phyloP scores from a whole-genome alignment of 2,113 vertebrate genomes.

The Tricholaema leucomelas region DNA sequence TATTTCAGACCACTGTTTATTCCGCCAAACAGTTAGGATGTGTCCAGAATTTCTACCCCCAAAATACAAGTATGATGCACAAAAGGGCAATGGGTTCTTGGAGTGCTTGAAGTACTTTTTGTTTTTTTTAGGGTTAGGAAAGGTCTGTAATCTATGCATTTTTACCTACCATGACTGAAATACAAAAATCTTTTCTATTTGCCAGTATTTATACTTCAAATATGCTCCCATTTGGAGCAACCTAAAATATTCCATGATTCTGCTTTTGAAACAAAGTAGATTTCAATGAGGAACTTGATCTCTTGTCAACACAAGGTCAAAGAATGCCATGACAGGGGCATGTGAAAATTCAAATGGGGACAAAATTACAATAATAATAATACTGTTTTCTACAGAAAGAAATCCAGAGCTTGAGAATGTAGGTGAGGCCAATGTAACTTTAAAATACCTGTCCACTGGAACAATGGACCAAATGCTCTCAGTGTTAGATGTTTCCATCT shows the following conservation, averaged over 20 bases:
- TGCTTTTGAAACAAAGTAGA: background rate
- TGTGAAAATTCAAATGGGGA: background rate
- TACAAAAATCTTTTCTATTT: background rate
- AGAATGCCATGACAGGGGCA: background rate
- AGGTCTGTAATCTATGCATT: background rate
- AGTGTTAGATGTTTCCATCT: background rate
- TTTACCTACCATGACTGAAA: background rate
- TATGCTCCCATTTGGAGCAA: background rate
- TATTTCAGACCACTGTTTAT: background rate
- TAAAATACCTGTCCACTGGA: background rate
- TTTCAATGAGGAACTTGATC: background rate
- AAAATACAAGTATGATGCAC: background rate
- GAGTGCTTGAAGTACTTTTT: background rate
- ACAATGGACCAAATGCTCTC: background rate
- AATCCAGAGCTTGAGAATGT: background rate
- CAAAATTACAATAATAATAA: background rate
- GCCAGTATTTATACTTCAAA: background rate
- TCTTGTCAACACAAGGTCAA: background rate
- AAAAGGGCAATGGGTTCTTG: background rate
- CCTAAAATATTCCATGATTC: background rate
- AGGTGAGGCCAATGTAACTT: background rate
- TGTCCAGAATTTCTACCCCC: background rate
- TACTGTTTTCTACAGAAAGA: background rate
- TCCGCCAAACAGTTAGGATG: background rate
- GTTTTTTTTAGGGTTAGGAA: background rate